phyloP scores from a whole-genome alignment of 2,888 invertebrate species.

The Hirtodrosophila alboralis region DNA sequence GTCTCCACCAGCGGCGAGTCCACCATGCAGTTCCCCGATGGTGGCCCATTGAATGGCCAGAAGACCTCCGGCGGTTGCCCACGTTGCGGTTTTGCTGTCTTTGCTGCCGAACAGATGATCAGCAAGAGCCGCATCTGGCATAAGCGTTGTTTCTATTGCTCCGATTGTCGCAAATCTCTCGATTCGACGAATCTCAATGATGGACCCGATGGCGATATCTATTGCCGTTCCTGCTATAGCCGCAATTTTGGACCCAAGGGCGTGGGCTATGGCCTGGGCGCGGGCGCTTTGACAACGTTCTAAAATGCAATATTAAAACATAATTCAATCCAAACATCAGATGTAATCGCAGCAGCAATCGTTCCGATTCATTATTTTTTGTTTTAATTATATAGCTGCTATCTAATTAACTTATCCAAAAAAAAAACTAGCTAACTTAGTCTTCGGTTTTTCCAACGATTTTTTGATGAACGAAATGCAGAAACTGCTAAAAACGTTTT shows the following conservation, averaged over 20 bases:
- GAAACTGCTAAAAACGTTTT: constrained; percentile 49
- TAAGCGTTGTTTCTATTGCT: constrained; percentile 96
- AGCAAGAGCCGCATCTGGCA: constrained; percentile 97
- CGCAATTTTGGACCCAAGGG: constrained; percentile 94
- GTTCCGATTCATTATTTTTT: constrained; percentile 58
- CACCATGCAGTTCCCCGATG: constrained; percentile 88
- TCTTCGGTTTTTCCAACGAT: constrained; percentile 79
- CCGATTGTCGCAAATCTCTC: constrained; percentile 92
- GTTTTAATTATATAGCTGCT: constrained; percentile 38
- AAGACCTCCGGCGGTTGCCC: constrained; percentile 92
- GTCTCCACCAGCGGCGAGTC: constrained; percentile 91
- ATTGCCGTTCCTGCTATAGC: constrained; percentile 95
- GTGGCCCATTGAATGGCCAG: constrained; percentile 89
- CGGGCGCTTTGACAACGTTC: constrained; percentile 95
- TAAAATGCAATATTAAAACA: constrained; percentile 86
- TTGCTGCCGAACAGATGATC: constrained; percentile 98
- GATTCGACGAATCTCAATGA: constrained; percentile 96
- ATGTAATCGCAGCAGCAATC: constrained; percentile 22
- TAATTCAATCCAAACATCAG: constrained; percentile 13
- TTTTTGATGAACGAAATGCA: constrained; percentile 74
- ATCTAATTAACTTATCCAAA: constrained; percentile 38
- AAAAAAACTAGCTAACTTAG: constrained; percentile 70
- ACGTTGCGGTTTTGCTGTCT: constrained; percentile 95
- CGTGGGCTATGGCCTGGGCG: constrained; percentile 95
- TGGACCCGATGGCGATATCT: constrained; percentile 96